Evolutionary conservation across 2,113 vertebrate species (phyloP).

Genomic region (Arothron firmamentum): DNA sequence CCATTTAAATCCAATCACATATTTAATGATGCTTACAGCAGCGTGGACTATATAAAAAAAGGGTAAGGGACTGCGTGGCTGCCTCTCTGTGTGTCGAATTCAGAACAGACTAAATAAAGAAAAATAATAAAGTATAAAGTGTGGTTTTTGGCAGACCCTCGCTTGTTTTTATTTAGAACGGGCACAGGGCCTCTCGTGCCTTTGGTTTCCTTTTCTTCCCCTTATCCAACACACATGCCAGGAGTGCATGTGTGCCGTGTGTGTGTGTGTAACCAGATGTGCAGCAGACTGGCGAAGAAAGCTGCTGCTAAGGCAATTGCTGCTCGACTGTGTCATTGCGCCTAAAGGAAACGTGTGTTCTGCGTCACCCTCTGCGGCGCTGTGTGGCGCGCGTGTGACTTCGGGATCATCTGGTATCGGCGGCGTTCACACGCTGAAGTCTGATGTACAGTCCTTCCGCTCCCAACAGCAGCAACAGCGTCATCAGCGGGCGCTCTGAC

Average conservation of each 20-base stretch:
- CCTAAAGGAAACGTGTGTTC: constrained; percentile 47
- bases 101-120: constrained; percentile 70
- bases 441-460: constrained; percentile 22
- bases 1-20: constrained; percentile 53
- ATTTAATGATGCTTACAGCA: constrained; percentile 57
- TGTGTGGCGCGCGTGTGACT: constrained; percentile 31
- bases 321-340: constrained; percentile 62
- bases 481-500: constrained; percentile 1
- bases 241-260: constrained; percentile 16
- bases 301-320: constrained; percentile 54
- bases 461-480: constrained; percentile 24
- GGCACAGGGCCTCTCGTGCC: constrained; percentile 69
- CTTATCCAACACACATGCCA: constrained; percentile 69
- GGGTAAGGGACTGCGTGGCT: constrained; percentile 21
- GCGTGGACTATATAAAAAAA: constrained; percentile 37
- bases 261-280: constrained; percentile 68
- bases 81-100: constrained; percentile 48
- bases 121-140: constrained; percentile 49
- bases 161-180: constrained; percentile 76
- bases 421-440: constrained; percentile 20
- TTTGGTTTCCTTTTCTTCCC: constrained; percentile 72
- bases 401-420: constrained; percentile 29
- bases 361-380: constrained; percentile 29
- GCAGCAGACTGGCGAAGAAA: constrained; percentile 60
- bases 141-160: constrained; percentile 72